Percentiles rank a stretch among this genome's conserved stretches.
Conservation (phyloP, 2,888 invertebrate genomes). For the Polietes domitor region DNA sequence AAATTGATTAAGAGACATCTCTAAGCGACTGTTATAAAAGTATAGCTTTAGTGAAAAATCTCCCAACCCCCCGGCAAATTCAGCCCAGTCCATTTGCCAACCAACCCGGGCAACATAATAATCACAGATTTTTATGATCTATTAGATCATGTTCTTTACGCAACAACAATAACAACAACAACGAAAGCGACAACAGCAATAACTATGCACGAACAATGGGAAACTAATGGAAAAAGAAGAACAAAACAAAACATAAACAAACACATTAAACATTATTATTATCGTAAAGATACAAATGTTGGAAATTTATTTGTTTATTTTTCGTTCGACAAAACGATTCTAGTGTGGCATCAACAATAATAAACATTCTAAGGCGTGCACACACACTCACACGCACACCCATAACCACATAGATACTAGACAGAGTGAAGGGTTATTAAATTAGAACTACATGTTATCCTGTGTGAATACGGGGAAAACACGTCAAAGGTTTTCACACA, state of each 20-base stretch:
- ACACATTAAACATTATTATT: constrained; percentile 34
- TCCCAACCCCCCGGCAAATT: not conserved
- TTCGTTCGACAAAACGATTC: constrained; percentile 59
- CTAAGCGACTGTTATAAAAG: too few species aligned
- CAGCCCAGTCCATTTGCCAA: too few species aligned
- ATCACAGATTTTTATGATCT: constrained; percentile 56
- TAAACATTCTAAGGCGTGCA: constrained; percentile 20
- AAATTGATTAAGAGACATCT: too few species aligned
- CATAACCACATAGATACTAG: not conserved
- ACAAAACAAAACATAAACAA: constrained; percentile 27
- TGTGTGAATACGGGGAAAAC: too few species aligned
- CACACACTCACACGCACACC: not conserved
- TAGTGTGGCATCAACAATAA: constrained; percentile 57
- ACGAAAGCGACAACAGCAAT: constrained; percentile 56
- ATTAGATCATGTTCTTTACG: constrained; percentile 65
- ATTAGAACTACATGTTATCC: too few species aligned
- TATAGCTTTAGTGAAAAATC: too few species aligned
- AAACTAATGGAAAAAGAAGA: constrained; percentile 21
- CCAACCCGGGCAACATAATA: too few species aligned
- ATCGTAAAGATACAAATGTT: constrained; percentile 49
- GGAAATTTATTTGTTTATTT: constrained; percentile 62
- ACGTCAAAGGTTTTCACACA: too few species aligned
- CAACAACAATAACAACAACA: constrained; percentile 59
- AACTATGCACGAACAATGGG: constrained; percentile 47
- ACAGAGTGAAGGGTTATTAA: not conserved